Evolutionary conservation across 1,140 invertebrate species (phyloP).

Genomic region (Drosophila azteca): DNA sequence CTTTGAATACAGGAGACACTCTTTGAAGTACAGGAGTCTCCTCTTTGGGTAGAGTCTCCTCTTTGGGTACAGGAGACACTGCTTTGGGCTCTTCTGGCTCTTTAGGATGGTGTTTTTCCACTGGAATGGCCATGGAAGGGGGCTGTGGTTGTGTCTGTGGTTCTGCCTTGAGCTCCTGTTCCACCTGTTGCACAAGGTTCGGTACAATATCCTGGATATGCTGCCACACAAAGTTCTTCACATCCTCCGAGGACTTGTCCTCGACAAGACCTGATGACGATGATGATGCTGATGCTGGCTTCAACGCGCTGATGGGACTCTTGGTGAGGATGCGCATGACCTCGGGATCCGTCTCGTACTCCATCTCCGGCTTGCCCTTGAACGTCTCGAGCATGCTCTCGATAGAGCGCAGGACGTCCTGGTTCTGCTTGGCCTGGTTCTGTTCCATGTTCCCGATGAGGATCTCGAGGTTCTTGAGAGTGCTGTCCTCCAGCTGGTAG

Average conservation of each 20-base stretch:
- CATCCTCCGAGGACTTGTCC: conserved; percentile 56
- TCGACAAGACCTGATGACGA: not conserved
- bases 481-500: conserved; percentile 71
- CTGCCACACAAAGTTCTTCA: conserved; percentile 82
- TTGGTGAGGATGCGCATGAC: conserved; percentile 77
- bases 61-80: too few relatives aligned
- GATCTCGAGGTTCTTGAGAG: conserved; percentile 82
- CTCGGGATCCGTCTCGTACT: conserved; percentile 75
- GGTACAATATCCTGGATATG: conserved; percentile 83
- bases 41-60: too few relatives aligned
- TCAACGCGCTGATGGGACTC: conserved; percentile 70
- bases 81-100: not conserved
- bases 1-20: too few relatives aligned
- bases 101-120: conserved; percentile 9
- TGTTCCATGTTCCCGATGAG: conserved; percentile 83
- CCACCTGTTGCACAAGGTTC: conserved; percentile 83
- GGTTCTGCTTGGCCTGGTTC: conserved; percentile 81
- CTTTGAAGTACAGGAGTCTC: too few relatives aligned
- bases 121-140: not conserved
- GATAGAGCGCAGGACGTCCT: conserved; percentile 74
- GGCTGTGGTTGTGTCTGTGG: not conserved
- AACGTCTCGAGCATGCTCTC: conserved; percentile 75
- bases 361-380: conserved; percentile 58
- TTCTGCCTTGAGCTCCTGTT: conserved; percentile 72
- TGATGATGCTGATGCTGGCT: conserved; percentile 8